Conservation (phyloP, 2,113 vertebrate species). For the Indicator indicator region DNA sequence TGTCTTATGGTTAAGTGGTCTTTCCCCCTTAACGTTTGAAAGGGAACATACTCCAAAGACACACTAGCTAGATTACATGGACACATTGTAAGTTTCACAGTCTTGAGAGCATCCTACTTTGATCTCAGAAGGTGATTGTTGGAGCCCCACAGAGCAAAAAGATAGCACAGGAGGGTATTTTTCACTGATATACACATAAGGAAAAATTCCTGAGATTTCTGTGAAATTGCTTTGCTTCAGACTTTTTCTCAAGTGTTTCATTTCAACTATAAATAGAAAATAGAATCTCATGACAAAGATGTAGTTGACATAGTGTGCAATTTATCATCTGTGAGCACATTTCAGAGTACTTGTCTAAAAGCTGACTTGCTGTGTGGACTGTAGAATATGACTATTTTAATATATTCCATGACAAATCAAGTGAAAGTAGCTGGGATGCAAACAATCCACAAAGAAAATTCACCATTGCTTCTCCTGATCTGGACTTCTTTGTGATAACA, state of each 20-base stretch:
- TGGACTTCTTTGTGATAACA: conserved; percentile 27
- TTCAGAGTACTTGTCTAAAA: conserved; percentile 60
- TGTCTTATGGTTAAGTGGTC: conserved; percentile 14
- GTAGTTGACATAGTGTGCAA: conserved; percentile 60
- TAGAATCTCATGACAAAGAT: conserved; percentile 61
- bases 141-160: conserved; percentile 58
- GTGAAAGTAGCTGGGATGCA: conserved; percentile 26
- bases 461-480: conserved; percentile 15
- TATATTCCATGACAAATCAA: conserved; percentile 49
- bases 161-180: conserved; percentile 54
- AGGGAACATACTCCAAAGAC: conserved; percentile 36
- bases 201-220: conserved; percentile 66
- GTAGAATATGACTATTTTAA: conserved; percentile 28
- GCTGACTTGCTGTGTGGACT: conserved; percentile 54
- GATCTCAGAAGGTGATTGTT: conserved; percentile 70
- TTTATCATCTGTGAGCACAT: conserved; percentile 66
- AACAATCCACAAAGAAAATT: conserved; percentile 46
- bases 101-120: conserved; percentile 57
- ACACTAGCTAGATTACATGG: conserved; percentile 16
- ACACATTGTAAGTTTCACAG: conserved; percentile 21
- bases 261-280: conserved; percentile 75
- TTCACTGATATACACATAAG: conserved; percentile 56
- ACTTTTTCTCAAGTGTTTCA: conserved; percentile 67
- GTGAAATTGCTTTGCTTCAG: conserved; percentile 70
- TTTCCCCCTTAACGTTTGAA: conserved; percentile 17